These are phyloP conservation scores for Syndactyla subalaris DNA, from an alignment of 2,797 vertebrate species.

Conservation along the genomic window DNA sequence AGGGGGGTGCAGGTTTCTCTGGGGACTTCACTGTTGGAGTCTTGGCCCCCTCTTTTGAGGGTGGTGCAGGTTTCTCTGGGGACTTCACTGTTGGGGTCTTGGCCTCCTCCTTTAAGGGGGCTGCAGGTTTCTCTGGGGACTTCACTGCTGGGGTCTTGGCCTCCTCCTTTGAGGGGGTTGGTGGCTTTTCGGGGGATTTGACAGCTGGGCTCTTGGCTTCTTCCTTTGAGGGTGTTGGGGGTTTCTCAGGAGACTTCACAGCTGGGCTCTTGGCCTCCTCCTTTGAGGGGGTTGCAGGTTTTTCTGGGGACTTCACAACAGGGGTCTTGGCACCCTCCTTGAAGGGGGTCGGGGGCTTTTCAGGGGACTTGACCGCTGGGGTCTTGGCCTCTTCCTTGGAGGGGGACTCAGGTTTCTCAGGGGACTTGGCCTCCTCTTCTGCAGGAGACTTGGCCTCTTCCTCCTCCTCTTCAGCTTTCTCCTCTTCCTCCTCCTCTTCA, in stretches of 20 bases:
- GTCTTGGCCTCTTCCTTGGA: not conserved
- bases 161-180: conserved; percentile 66
- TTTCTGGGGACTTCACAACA: not conserved
- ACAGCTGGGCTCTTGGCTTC: not conserved
- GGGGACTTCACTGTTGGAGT: not conserved
- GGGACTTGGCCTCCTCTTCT: not conserved
- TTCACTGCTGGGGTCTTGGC: conserved; percentile 19
- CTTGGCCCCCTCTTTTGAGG: conserved; percentile 71
- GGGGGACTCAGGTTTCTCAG: not conserved
- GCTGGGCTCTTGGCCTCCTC: conserved; percentile 55
- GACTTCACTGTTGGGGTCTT: conserved; percentile 8
- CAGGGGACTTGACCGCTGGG: not conserved
- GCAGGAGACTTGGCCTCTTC: conserved; percentile 26
- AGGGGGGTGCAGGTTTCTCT: not conserved
- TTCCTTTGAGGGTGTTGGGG: rapidly evolving
- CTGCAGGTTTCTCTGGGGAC: conserved; percentile 13
- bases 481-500: not conserved
- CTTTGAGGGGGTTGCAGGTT: not conserved
- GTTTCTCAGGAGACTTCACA: not conserved
- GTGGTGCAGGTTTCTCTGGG: conserved; percentile 4
- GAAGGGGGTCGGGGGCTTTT: not conserved
- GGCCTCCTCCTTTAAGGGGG: conserved; percentile 67
- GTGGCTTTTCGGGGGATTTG: not conserved
- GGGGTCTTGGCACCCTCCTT: conserved; percentile 30
- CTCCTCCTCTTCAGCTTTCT: conserved; percentile 40